phyloP scores from a whole-genome alignment of 2,888 invertebrate species.

The Crioceris asparagi region DNA sequence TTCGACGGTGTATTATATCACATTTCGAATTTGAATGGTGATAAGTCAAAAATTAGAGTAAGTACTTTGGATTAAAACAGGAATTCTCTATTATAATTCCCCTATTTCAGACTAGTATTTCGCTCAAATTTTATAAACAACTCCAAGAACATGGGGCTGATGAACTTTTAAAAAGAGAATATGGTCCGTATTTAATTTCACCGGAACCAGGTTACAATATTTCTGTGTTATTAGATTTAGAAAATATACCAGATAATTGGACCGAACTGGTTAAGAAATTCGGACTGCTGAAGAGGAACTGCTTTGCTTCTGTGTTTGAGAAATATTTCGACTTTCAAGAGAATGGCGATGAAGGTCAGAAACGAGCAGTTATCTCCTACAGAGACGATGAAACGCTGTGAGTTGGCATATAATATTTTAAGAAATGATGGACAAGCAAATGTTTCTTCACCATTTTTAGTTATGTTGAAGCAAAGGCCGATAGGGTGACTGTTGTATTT shows the following conservation, averaged over 20 bases:
- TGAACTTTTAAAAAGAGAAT: constrained; percentile 86
- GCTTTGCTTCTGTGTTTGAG: constrained; percentile 98
- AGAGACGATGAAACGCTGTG: constrained; percentile 98
- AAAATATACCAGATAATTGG: constrained; percentile 85
- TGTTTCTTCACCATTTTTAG: constrained; percentile 50
- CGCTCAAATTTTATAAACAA: constrained; percentile 96
- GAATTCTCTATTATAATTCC: background rate
- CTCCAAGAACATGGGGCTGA: constrained; percentile 97
- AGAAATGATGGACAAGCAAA: background rate
- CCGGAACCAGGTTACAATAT: constrained; percentile 94
- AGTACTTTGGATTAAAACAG: constrained; percentile 33
- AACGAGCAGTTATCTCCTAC: constrained; percentile 96
- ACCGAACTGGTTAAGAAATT: constrained; percentile 83
- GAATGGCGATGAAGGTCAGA: constrained; percentile 79
- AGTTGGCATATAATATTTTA: constrained; percentile 32
- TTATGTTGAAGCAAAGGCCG: constrained; percentile 96
- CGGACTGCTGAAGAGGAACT: constrained; percentile 91
- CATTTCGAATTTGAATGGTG: constrained; percentile 92
- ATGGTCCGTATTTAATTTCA: constrained; percentile 70
- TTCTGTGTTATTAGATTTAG: constrained; percentile 84
- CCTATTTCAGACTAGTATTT: constrained; percentile 81
- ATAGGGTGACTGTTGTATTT: constrained; percentile 98
- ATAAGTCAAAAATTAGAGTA: constrained; percentile 96
- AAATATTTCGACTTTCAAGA: constrained; percentile 99
- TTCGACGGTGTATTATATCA: constrained; percentile 99